These are phyloP conservation scores for Sebastolobus alascanus DNA, from an alignment of 2,797 vertebrate species.

Conservation along the genomic window DNA sequence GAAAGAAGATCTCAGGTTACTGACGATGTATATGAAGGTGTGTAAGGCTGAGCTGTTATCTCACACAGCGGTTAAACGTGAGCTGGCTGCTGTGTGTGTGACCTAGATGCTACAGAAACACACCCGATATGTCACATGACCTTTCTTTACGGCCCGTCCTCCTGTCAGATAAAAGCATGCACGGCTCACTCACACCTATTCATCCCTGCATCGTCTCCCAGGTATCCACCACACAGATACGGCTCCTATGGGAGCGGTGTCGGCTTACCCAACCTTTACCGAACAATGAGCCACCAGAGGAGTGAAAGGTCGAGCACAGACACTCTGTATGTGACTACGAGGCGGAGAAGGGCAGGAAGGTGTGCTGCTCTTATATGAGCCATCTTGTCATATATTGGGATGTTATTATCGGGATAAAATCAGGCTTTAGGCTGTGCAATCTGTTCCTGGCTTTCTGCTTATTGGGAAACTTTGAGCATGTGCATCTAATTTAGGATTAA, in stretches of 20 bases:
- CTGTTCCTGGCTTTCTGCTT: neutral
- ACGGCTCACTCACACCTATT: neutral
- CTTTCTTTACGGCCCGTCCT: constrained; percentile 1
- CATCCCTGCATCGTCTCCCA: constrained; percentile 1
- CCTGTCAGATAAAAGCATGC: neutral
- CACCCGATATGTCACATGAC: constrained; percentile 33
- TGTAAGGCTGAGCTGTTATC: no score
- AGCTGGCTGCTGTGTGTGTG: neutral
- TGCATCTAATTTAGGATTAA: constrained; percentile 8
- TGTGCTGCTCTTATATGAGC: neutral
- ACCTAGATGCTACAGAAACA: constrained; percentile 1
- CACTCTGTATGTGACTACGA: neutral
- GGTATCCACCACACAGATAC: no score
- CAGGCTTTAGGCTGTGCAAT: neutral
- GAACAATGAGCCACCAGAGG: constrained; percentile 20
- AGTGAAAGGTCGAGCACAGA: constrained; percentile 11
- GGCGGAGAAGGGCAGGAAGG: neutral
- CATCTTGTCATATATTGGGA: no score
- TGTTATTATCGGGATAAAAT: neutral
- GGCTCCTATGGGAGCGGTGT: constrained; percentile 14
- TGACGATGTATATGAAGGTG: no score
- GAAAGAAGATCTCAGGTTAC: no score
- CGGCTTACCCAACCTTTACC: constrained; percentile 44
- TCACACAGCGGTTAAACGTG: no score
- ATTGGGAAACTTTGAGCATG: neutral